These are phyloP conservation scores for Varroa destructor DNA, from an alignment of 1,140 invertebrate species.

Conservation along the genomic window DNA sequence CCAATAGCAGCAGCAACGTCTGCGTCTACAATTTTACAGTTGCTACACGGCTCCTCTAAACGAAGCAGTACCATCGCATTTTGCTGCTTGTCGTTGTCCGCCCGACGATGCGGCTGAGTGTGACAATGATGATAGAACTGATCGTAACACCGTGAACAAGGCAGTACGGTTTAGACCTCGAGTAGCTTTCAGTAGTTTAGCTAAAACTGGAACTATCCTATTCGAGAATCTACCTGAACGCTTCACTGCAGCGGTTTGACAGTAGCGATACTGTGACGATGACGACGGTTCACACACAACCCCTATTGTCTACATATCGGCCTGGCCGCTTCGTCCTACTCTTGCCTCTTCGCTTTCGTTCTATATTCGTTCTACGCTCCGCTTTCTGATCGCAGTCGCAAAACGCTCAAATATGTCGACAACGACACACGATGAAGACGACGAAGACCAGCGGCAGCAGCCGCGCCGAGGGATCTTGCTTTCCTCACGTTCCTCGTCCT, in stretches of 20 bases:
- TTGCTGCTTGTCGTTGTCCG: no score
- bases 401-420: conserved; percentile 26
- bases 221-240: no score
- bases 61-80: no score
- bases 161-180: not conserved
- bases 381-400: not conserved
- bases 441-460: no score
- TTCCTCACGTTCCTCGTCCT: no score
- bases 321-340: no score
- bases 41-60: not conserved
- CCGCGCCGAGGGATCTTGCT: no score
- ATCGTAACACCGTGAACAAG: no score
- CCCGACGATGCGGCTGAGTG: no score
- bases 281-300: conserved; percentile 9
- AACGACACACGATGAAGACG: conserved; percentile 6
- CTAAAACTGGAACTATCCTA: not conserved
- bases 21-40: not conserved
- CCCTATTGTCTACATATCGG: not conserved
- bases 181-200: not conserved
- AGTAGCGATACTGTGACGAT: not conserved
- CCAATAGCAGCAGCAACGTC: not conserved
- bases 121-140: no score
- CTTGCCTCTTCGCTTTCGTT: no score
- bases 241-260: no score
- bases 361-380: not conserved